A percentile compares a stretch with the other conserved stretches of the same genome.
phyloP scores from a whole-genome alignment of 2,797 vertebrate species.

The Rhinophrynus dorsalis region DNA sequence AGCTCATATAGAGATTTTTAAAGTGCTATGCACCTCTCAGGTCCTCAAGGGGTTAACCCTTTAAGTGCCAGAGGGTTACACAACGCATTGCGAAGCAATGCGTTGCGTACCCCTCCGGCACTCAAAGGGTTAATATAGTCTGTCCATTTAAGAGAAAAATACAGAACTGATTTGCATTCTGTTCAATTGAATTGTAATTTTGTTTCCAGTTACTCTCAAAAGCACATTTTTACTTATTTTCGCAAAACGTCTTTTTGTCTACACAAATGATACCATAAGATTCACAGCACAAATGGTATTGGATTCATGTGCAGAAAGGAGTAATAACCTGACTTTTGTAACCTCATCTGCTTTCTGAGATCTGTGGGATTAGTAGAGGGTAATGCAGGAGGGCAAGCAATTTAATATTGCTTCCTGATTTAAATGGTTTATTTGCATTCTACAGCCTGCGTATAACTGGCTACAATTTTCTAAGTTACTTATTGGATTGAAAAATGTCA shows the following conservation, averaged over 20 bases:
- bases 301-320: constrained; percentile 43
- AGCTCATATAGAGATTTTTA: too few relatives aligned
- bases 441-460: constrained; percentile 20
- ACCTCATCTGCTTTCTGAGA: constrained; percentile 36
- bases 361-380: constrained; percentile 39
- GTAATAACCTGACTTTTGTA: constrained; percentile 35
- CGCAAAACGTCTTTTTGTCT: constrained; percentile 26
- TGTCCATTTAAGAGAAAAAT: constrained; percentile 10
- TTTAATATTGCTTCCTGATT: constrained; percentile 41
- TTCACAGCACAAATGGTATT: constrained; percentile 27
- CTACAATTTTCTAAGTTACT: constrained; percentile 38
- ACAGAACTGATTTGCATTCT: background rate
- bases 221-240: constrained; percentile 29
- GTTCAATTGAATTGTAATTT: constrained; percentile 20
- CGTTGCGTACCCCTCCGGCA: too few relatives aligned
- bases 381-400: constrained; percentile 39
- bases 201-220: constrained; percentile 14
- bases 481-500: constrained; percentile 29
- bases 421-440: constrained; percentile 45
- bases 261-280: constrained; percentile 30
- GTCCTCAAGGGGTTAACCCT: too few relatives aligned
- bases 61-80: too few relatives aligned
- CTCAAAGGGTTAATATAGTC: too few relatives aligned
- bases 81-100: too few relatives aligned
- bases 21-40: too few relatives aligned